Evolutionary conservation across 2,888 invertebrate species (phyloP).

Genomic region (Autographa gamma): DNA sequence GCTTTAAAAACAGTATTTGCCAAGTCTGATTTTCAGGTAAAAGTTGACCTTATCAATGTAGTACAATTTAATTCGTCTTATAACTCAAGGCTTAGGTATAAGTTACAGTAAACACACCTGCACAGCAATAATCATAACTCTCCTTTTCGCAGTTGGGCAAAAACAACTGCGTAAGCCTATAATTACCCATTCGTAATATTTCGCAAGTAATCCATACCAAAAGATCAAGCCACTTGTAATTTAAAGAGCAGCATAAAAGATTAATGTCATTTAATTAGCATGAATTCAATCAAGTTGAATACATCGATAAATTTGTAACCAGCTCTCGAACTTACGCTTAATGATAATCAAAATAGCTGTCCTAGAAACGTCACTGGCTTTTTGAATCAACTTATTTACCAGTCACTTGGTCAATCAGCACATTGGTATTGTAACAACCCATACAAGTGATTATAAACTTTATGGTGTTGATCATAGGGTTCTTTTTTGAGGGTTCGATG

Average conservation of each 20-base stretch:
- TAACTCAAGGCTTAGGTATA: neutral
- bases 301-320: slow-evolving; percentile 48
- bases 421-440: slow-evolving; percentile 32
- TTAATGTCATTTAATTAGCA: slow-evolving; percentile 54
- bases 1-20: too few relatives aligned
- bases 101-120: neutral
- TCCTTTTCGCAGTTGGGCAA: neutral
- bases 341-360: slow-evolving; percentile 59
- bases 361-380: slow-evolving; percentile 59
- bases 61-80: neutral
- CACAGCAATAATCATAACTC: slow-evolving; percentile 2
- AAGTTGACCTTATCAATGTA: too few relatives aligned
- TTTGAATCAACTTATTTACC: slow-evolving; percentile 56
- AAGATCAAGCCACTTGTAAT: slow-evolving; percentile 55
- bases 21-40: too few relatives aligned
- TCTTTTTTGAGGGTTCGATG: slow-evolving; percentile 30
- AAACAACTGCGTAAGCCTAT: slow-evolving; percentile 42
- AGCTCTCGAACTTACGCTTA: slow-evolving; percentile 48
- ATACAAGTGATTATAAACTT: slow-evolving; percentile 16
- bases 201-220: slow-evolving; percentile 54
- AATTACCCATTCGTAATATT: slow-evolving; percentile 53
- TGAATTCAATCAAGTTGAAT: slow-evolving; percentile 56
- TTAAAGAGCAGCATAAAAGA: slow-evolving; percentile 52
- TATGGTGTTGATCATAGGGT: slow-evolving; percentile 20
- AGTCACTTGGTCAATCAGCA: slow-evolving; percentile 56